Evolutionary conservation across 2,797 vertebrate genomes (phyloP).

Genomic region (Lepus oiostolus): DNA sequence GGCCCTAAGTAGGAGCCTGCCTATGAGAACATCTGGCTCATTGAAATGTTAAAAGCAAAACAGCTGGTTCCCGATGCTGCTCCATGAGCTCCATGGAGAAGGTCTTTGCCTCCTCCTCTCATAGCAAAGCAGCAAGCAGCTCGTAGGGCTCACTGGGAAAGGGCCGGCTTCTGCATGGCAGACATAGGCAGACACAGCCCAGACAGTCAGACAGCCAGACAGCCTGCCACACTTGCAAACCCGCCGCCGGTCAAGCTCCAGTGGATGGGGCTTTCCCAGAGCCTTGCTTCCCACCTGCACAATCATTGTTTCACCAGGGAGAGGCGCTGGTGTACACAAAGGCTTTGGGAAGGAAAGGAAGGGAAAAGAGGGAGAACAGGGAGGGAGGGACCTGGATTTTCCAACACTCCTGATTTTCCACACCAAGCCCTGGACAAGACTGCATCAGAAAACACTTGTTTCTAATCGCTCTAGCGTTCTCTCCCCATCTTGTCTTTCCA

Average conservation of each 20-base stretch:
- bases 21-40: neutral
- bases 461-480: neutral
- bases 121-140: neutral
- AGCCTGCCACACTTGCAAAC: fast-evolving
- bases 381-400: neutral
- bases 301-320: neutral
- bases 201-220: no score
- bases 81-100: neutral
- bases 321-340: neutral
- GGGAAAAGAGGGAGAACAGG: neutral
- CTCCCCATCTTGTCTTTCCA: neutral
- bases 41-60: neutral
- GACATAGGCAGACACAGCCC: no score
- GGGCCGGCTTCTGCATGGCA: neutral
- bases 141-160: fast-evolving
- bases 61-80: neutral
- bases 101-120: no score
- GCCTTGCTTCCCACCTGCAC: neutral
- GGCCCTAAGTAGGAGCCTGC: neutral
- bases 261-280: neutral
- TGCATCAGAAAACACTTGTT: neutral
- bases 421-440: neutral
- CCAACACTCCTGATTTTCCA: neutral
- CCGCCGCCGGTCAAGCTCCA: no score
- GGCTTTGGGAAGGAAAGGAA: neutral